Evolutionary conservation across 2,113 vertebrate species (phyloP).

Genomic region (Eretmochelys imbricata): DNA sequence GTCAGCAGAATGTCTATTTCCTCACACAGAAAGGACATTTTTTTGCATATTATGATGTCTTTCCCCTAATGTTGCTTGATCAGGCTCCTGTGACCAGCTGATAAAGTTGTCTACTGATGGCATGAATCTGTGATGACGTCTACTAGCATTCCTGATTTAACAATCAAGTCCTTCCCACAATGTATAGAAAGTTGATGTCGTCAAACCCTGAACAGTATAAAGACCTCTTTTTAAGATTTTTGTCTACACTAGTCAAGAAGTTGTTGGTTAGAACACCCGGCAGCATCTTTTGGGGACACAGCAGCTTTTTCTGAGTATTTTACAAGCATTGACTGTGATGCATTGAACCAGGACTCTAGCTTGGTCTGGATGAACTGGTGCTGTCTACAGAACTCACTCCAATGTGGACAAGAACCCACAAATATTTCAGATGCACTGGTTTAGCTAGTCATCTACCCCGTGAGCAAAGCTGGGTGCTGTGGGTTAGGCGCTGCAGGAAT

Average conservation of each 20-base stretch:
- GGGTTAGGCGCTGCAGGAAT: not conserved
- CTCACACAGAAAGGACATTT: not conserved
- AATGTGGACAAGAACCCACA: not conserved
- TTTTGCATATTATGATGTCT: conserved; percentile 3
- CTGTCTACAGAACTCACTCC: not conserved
- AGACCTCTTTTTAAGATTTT: not conserved
- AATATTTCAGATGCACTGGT: not conserved
- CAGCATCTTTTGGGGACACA: not conserved
- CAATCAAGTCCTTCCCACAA: not conserved
- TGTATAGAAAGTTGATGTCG: fast-evolving
- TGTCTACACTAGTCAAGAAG: not conserved
- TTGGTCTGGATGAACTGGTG: not conserved
- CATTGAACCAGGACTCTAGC: not conserved
- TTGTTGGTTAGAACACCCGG: not conserved
- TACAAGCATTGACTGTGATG: not conserved
- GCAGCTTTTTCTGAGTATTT: not conserved
- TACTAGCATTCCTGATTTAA: not conserved
- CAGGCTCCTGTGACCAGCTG: not conserved
- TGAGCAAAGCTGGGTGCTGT: not conserved
- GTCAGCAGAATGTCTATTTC: not conserved
- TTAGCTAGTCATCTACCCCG: not conserved
- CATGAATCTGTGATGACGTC: not conserved
- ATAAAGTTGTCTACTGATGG: not conserved
- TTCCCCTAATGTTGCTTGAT: not conserved
- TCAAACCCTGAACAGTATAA: not conserved